Conservation (phyloP, 1,140 invertebrate genomes). For the Trissolcus basalis region DNA sequence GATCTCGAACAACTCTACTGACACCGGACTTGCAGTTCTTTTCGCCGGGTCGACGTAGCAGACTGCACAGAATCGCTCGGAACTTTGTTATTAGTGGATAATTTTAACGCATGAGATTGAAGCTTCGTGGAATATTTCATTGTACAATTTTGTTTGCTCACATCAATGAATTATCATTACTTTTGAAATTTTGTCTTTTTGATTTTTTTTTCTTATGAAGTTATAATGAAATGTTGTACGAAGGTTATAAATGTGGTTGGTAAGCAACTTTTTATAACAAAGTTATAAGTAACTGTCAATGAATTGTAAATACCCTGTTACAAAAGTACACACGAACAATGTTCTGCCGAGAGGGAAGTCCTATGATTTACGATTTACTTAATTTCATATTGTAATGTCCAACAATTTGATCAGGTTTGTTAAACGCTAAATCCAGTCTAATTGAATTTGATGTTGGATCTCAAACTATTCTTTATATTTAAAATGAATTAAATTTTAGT, state of each 20-base stretch:
- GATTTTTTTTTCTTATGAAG: neutral
- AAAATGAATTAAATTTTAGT: neutral
- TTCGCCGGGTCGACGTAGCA: slow-evolving; percentile 76
- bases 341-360: neutral
- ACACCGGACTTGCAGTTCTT: slow-evolving; percentile 75
- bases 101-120: slow-evolving; percentile 4
- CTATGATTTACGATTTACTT: neutral
- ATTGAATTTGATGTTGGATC: no score
- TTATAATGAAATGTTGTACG: slow-evolving; percentile 11
- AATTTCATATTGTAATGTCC: neutral
- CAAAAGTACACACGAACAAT: slow-evolving; percentile 5
- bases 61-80: slow-evolving; percentile 4
- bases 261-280: slow-evolving; percentile 21
- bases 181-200: neutral
- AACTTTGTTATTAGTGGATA: slow-evolving; percentile 25
- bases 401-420: no score
- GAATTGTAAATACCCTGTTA: slow-evolving; percentile 13
- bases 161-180: neutral
- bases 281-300: slow-evolving; percentile 12
- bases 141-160: neutral
- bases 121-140: slow-evolving; percentile 21
- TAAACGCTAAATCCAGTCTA: no score
- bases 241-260: neutral
- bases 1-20: slow-evolving; percentile 70
- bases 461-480: neutral